Base-by-base conservation (phyloP, 2,888 invertebrate species). In the Phania funesta region DNA sequence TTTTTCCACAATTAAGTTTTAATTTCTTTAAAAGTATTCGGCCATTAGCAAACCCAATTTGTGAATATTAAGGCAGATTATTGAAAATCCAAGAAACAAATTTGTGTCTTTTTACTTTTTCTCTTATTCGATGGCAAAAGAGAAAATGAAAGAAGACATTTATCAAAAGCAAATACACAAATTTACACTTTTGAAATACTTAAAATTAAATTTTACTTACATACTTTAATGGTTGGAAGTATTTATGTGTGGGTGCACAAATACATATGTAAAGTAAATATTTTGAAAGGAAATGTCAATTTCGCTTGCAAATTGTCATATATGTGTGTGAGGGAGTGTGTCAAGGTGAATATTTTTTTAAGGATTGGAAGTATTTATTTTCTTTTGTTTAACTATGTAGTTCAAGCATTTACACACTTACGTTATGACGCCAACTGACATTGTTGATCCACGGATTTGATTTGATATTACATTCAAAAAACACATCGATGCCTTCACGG, bases 381-480 rank as follows among this genome's bases (percentile, higher is more conserved):
- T n/a, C n/a, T n/a, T n/a, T n/a, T n/a, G n/a, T n/a, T n/a, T n/a
- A n/a, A n/a, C n/a, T n/a, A n/a, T n/a, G n/a, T n/a, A n/a, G n/a
- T n/a, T n/a, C n/a, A n/a, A n/a, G n/a, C n/a, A n/a, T 26, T 26
- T 22, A 20, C 29, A n/a, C 8, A 64, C 94, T 94, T 91, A 95
- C 95, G 90, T 95, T 94, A 88, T 95, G 95, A 87, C 93, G 92
- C 95, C 95, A 95, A 87, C 94, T 94, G 86, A 95, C 94, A 92
- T 94, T 94, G 89, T 94, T 94, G 68, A 95, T 94, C 94, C 94
- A 95, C 0, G 97, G 97, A 91, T 97, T 97, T 22, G 97, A 95
- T 89, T 95, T 95, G 87, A 97, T 96, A 90, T 94, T 96, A 92
- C 97, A 97, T 90, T 97, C 97, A 89, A 97, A 97, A 92, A 96